Evolutionary conservation across 2,888 invertebrate genomes (phyloP).

Genomic region (Calephelis perditalis): DNA sequence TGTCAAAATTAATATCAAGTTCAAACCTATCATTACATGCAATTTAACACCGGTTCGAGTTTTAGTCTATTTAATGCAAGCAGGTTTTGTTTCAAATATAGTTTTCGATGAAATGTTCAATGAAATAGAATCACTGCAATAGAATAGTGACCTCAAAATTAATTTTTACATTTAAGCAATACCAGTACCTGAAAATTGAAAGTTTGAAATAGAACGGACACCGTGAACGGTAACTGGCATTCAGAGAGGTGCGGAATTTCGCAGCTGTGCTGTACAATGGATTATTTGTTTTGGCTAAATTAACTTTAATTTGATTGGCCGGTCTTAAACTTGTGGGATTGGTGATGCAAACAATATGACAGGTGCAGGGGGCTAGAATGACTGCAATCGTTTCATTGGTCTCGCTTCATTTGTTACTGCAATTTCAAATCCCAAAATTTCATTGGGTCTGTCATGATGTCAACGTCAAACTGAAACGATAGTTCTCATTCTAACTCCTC

Average conservation of each 20-base stretch:
- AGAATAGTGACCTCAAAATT: constrained; percentile 46
- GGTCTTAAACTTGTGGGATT: constrained; percentile 17
- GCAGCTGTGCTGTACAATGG: constrained; percentile 19
- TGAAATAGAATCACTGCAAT: constrained; percentile 44
- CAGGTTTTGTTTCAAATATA: not conserved
- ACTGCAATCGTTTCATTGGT: too few species aligned
- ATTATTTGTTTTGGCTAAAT: constrained; percentile 23
- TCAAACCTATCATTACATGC: too few species aligned
- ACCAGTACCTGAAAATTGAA: constrained; percentile 71
- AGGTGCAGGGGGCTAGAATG: not conserved
- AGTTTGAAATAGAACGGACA: constrained; percentile 54
- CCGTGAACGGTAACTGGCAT: constrained; percentile 45
- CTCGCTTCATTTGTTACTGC: too few species aligned
- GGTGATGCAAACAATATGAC: constrained; percentile 9
- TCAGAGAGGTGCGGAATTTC: constrained; percentile 26
- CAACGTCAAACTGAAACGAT: too few species aligned
- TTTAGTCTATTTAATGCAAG: too few species aligned
- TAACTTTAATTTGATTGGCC: constrained; percentile 30
- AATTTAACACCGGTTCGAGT: too few species aligned
- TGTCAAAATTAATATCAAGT: too few species aligned
- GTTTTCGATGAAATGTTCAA: constrained; percentile 38
- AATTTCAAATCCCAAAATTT: too few species aligned
- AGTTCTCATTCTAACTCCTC: too few species aligned
- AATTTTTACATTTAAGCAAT: constrained; percentile 71
- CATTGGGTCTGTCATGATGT: too few species aligned